Percentiles rank a stretch among this genome's conserved stretches.
Conservation (phyloP, 1,140 invertebrate genomes). For the Lucilia cuprina region DNA sequence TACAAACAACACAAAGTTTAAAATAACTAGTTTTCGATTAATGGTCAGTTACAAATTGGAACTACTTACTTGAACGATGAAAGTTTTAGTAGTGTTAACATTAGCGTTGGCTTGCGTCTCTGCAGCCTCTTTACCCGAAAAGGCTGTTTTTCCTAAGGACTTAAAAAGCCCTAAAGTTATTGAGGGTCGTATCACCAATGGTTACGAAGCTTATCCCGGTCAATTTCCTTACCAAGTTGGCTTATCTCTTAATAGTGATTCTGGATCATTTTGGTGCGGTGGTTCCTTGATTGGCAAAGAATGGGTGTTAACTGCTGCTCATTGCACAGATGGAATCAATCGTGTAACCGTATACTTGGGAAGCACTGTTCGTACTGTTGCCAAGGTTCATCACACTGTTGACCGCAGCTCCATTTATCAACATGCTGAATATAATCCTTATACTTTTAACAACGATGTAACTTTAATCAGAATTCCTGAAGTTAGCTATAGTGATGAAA, state of each 20-base stretch:
- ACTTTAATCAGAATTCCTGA: slow-evolving; percentile 49
- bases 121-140: slow-evolving; percentile 47
- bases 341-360: slow-evolving; percentile 52
- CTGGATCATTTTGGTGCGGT: slow-evolving; percentile 61
- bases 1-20: too few species aligned
- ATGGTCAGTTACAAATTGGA: neutral
- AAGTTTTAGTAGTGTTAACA: slow-evolving; percentile 52
- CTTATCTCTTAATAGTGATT: neutral
- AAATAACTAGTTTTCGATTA: slow-evolving; percentile 6
- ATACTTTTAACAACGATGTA: slow-evolving; percentile 49
- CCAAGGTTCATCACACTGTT: slow-evolving; percentile 43
- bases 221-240: slow-evolving; percentile 34
- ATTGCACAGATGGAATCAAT: slow-evolving; percentile 63
- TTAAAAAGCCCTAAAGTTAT: neutral
- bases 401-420: slow-evolving; percentile 39
- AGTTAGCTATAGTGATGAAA: slow-evolving; percentile 31
- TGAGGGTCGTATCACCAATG: neutral
- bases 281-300: slow-evolving; percentile 66
- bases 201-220: slow-evolving; percentile 44
- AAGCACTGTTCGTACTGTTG: slow-evolving; percentile 46
- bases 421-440: slow-evolving; percentile 47
- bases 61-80: slow-evolving; percentile 43
- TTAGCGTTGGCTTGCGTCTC: slow-evolving; percentile 51
- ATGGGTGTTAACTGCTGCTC: slow-evolving; percentile 58
- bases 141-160: slow-evolving; percentile 40